These are phyloP conservation scores for Julus scanicus DNA, from an alignment of 2,888 invertebrate genomes.

Conservation along the genomic window DNA sequence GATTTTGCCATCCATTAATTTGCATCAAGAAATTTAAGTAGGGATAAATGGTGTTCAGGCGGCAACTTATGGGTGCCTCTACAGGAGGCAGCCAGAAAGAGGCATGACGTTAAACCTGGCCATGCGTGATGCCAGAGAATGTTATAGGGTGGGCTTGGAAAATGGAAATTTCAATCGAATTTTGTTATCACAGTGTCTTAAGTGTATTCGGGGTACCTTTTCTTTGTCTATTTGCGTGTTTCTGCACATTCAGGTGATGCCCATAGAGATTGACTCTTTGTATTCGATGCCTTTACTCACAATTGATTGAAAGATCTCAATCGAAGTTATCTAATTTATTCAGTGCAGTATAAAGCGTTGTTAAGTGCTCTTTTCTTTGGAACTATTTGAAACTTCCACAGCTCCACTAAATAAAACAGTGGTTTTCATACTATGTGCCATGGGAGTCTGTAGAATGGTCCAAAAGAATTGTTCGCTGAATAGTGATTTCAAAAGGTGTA, in stretches of 20 bases:
- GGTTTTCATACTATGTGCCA: too few relatives aligned
- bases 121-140: conserved; percentile 17
- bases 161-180: background rate
- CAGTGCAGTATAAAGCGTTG: too few relatives aligned
- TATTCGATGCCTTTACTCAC: too few relatives aligned
- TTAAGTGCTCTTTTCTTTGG: too few relatives aligned
- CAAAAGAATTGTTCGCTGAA: too few relatives aligned
- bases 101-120: background rate
- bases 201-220: background rate
- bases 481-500: too few relatives aligned
- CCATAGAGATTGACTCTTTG: background rate
- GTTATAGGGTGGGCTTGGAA: background rate
- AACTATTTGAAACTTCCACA: too few relatives aligned
- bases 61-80: background rate
- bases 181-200: background rate
- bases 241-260: background rate
- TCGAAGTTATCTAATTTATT: too few relatives aligned
- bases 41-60: conserved; percentile 30
- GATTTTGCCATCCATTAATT: conserved; percentile 31
- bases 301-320: too few relatives aligned
- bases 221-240: background rate
- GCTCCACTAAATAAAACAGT: too few relatives aligned
- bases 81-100: conserved; percentile 16
- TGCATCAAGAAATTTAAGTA: conserved; percentile 36
- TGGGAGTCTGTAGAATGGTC: too few relatives aligned